Percentiles rank a stretch among this genome's conserved stretches.
Evolutionary conservation across 1,140 invertebrate species (phyloP).

Genomic region (Aleiodes sp.): DNA sequence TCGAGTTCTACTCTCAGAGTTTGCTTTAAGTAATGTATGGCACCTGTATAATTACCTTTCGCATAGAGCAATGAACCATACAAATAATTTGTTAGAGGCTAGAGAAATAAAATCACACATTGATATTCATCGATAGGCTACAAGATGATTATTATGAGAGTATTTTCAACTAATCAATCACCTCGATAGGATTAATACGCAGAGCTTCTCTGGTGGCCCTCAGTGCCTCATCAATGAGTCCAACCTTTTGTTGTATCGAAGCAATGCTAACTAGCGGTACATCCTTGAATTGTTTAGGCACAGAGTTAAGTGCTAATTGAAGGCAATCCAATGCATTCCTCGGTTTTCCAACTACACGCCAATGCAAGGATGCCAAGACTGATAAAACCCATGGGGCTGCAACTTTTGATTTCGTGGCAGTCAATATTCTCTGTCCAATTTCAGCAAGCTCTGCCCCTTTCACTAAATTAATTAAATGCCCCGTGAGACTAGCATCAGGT

Average conservation of each 20-base stretch:
- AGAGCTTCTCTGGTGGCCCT: slow-evolving; percentile 69
- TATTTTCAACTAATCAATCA: slow-evolving; percentile 47
- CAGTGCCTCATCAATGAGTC: slow-evolving; percentile 72
- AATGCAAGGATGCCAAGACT: slow-evolving; percentile 74
- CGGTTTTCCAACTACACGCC: slow-evolving; percentile 72
- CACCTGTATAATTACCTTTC: slow-evolving; percentile 73
- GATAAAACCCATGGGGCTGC: slow-evolving; percentile 74
- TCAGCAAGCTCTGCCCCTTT: slow-evolving; percentile 71
- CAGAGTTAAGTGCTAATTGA: slow-evolving; percentile 67
- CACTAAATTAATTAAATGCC: slow-evolving; percentile 42
- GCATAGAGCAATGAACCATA: slow-evolving; percentile 73
- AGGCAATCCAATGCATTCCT: slow-evolving; percentile 74
- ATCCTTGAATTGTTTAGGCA: slow-evolving; percentile 67
- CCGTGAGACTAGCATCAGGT: slow-evolving; percentile 43
- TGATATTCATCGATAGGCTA: neutral
- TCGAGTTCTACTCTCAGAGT: slow-evolving; percentile 70
- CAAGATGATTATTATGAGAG: neutral
- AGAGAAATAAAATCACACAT: slow-evolving; percentile 44
- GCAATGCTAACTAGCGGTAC: slow-evolving; percentile 72
- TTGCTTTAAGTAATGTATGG: slow-evolving; percentile 75
- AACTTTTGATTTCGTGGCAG: slow-evolving; percentile 74
- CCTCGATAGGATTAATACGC: slow-evolving; percentile 71
- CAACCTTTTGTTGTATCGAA: slow-evolving; percentile 72
- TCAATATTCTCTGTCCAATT: slow-evolving; percentile 79
- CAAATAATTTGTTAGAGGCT: slow-evolving; percentile 78